Evolutionary conservation across 2,797 vertebrate species (phyloP).

Genomic region (Decapterus maruadsi): DNA sequence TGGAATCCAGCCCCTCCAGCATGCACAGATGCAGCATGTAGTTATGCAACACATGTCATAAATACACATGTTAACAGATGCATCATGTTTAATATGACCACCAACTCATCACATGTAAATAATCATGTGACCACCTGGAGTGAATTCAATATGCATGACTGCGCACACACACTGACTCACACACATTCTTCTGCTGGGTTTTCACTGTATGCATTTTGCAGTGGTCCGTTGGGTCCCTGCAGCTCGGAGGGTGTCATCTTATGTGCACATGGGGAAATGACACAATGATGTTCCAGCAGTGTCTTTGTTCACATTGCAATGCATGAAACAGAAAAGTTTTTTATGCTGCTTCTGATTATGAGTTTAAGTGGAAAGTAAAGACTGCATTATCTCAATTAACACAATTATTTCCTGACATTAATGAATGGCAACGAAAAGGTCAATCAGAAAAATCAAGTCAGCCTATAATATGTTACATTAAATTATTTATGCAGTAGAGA

Average conservation of each 20-base stretch:
- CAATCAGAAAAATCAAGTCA: neutral
- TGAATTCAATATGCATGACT: slow-evolving; percentile 60
- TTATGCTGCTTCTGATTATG: slow-evolving; percentile 30
- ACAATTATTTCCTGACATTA: slow-evolving; percentile 10
- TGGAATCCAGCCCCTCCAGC: slow-evolving; percentile 9
- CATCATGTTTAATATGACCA: slow-evolving; percentile 24
- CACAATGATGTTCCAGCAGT: neutral
- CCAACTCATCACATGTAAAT: slow-evolving; percentile 27
- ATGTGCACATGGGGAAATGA: neutral
- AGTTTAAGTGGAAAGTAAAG: slow-evolving; percentile 54
- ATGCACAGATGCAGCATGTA: slow-evolving; percentile 20
- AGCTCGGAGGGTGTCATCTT: slow-evolving; percentile 69
- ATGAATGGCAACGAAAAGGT: slow-evolving; percentile 2
- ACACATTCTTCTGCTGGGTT: slow-evolving; percentile 33
- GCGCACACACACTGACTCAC: slow-evolving; percentile 13
- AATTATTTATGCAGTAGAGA: slow-evolving; percentile 6
- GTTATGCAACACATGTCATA: slow-evolving; percentile 15
- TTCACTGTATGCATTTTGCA: slow-evolving; percentile 35
- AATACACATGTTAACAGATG: slow-evolving; percentile 49
- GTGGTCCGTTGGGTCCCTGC: slow-evolving; percentile 72
- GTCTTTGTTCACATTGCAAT: slow-evolving; percentile 20
- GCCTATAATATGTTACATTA: neutral
- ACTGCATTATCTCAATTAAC: slow-evolving; percentile 27
- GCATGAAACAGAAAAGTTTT: neutral
- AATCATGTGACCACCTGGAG: slow-evolving; percentile 63